Evolutionary conservation across 2,888 invertebrate genomes (phyloP), one percentile per base, ranked within the genome.

Genomic region (Platycnemis pennipes): DNA sequence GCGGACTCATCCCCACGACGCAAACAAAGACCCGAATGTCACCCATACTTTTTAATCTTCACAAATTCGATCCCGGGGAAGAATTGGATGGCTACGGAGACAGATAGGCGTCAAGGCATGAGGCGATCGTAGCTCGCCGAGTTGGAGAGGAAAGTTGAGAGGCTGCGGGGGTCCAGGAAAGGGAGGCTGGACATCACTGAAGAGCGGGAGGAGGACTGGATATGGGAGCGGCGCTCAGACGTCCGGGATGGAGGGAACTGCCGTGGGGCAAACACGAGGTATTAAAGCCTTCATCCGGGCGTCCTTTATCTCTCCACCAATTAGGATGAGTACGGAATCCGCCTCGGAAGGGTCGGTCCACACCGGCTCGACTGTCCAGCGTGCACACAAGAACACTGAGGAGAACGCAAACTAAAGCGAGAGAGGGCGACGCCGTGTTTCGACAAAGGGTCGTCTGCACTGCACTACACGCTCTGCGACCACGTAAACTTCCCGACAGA

Each of bases 291-390:
- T 77, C 77, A 77, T 77, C 77, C 77, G 0, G 86, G 19, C 19
- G 26, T 7, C 86, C 86, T 86, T 86, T 42, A 86, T 86, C 86
- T 86, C 42, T 42, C 42, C 86, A 86, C 42, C 86, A 86, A 86
- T 86, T 86, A 86, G 44, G 86, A 44, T 26, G 86, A 86, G 86
- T 42, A 44, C 22, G n/a, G 86, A 86, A 44, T 86, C 19, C 22
- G 22, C 11, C 26, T 22, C 42, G 44, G 86, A 19, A 86, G 42
- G 86, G 16, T 26, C 13, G 31, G 26, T 31, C 44, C 42, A 37
- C 7, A 42, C 19, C 2, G 5, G 16, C 44, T 31, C 16, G 44
- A 44, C 42, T 19, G 22, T 16, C 19, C 86, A 19, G 86, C 44
- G 4, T 13, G 11, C 37, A 85, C 85, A 85, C 85, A 37, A 22